Base-by-base conservation (phyloP, 2,888 invertebrate genomes). In the Eilema depressum region DNA sequence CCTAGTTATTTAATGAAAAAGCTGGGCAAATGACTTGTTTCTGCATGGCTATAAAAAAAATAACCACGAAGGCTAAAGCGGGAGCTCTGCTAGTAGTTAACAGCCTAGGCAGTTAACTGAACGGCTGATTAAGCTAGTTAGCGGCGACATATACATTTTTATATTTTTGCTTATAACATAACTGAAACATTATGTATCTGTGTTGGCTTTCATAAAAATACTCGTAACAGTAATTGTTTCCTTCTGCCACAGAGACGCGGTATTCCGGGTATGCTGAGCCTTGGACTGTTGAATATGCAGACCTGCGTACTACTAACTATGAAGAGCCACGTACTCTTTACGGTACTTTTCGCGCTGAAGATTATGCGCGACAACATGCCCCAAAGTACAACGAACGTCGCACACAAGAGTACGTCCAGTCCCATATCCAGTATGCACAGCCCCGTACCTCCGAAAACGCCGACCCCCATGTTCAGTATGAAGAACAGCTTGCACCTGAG, bases 181-280 rank as follows among this genome's bases (percentile, higher is more conserved):
- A 37, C 37, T 37, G 11, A 37, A 12, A 41, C 14, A 17, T 1
- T 41, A 0, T 12, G 33, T 17, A 14, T 41, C 17, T 37, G 37
- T 12, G 12, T 37, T 47, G 20, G 20, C 10, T 53, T 53, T 20
- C 47, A 59, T 59, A 26, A 25, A 59, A 28, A 26, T 25, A n/a
- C n/a, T n/a, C n/a, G n/a, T n/a, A 26, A 26, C 59, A 59, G 8
- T n/a, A n/a, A n/a, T 20, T 26, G 26, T 17, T 59, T 67, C 70
- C 70, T 77, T 73, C 66, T 70, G 80, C 67, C 66, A 63, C 82
- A 83, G 83, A 76, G 66, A 67, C 74, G 63, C 80, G 80, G 62
- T 23, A 66, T 61, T 60, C 71, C 57, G 91, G 91, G 88, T 84
- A 85, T 73, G 61, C 88, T 67, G 94, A 94, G 41, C 95, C 66